Percentiles rank a stretch among this genome's conserved stretches.
These are phyloP conservation scores for Gobiocypris rarus DNA, from an alignment of 2,113 vertebrate species.

Conservation along the genomic window DNA sequence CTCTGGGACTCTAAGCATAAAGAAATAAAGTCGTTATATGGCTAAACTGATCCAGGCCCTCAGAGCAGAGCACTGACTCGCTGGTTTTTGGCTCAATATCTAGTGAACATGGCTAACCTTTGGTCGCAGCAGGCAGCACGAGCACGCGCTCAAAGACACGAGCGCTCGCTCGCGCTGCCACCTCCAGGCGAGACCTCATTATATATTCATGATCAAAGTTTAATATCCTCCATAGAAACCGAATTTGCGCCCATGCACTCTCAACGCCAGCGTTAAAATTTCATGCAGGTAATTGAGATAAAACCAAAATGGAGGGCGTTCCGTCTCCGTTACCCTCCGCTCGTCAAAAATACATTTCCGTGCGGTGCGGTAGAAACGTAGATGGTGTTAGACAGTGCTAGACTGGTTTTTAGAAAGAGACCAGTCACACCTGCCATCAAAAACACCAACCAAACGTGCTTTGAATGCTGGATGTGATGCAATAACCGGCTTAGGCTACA, in stretches of 20 bases:
- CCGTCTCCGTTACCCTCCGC: slow-evolving; percentile 42
- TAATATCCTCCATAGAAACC: slow-evolving; percentile 65
- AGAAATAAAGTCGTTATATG: neutral
- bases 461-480: neutral
- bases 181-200: slow-evolving; percentile 54
- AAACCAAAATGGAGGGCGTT: slow-evolving; percentile 63
- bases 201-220: slow-evolving; percentile 69
- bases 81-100: too few relatives aligned
- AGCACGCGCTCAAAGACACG: too few relatives aligned
- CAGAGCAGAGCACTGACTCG: too few relatives aligned
- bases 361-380: too few relatives aligned
- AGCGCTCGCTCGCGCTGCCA: neutral
- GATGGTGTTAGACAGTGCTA: slow-evolving; percentile 63
- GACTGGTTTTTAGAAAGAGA: slow-evolving; percentile 49
- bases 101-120: too few relatives aligned
- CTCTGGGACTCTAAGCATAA: neutral
- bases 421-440: neutral
- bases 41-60: too few relatives aligned
- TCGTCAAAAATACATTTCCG: slow-evolving; percentile 48
- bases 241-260: slow-evolving; percentile 53
- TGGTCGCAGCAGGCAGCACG: too few relatives aligned
- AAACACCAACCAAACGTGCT: neutral
- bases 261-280: slow-evolving; percentile 69
- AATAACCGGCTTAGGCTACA: neutral
- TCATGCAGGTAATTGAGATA: slow-evolving; percentile 74